Conservation (phyloP, 1,140 invertebrate genomes). For the Scaptomyza hsui region DNA sequence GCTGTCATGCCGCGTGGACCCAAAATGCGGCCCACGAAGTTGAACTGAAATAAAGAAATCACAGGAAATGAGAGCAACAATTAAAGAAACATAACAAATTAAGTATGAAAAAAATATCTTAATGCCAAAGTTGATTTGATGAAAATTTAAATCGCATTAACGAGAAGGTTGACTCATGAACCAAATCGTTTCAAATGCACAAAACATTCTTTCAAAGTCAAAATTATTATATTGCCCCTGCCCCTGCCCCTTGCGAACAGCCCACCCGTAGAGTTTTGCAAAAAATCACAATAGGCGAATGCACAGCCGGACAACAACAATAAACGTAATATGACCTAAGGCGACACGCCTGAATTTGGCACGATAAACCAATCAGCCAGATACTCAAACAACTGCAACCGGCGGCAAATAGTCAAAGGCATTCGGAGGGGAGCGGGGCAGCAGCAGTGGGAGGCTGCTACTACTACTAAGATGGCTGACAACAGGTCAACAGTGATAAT, state of each 20-base stretch:
- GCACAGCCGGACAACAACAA: conserved; percentile 41
- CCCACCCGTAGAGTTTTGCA: not conserved
- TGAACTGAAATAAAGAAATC: conserved; percentile 92
- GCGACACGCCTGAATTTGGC: conserved; percentile 77
- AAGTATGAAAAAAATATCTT: conserved; percentile 3
- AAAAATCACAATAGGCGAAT: conserved; percentile 3
- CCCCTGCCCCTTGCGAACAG: conserved; percentile 8
- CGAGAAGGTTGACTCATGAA: conserved; percentile 55
- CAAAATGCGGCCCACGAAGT: conserved; percentile 99
- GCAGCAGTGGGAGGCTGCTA: conserved; percentile 30
- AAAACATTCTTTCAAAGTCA: conserved; percentile 67
- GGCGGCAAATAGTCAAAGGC: conserved; percentile 59
- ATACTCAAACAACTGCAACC: conserved; percentile 52
- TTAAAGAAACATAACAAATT: conserved; percentile 54
- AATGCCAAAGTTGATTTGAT: conserved; percentile 43
- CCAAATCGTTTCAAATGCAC: conserved; percentile 51
- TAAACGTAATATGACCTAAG: conserved; percentile 66
- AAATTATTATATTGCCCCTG: conserved; percentile 51
- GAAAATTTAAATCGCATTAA: conserved; percentile 69
- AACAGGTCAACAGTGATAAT: conserved; percentile 17
- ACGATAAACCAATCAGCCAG: conserved; percentile 80
- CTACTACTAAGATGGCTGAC: conserved; percentile 25
- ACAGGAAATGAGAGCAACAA: conserved; percentile 78
- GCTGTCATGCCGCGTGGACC: conserved; percentile 99
- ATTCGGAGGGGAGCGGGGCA: conserved; percentile 16